phyloP scores from a whole-genome alignment of 2,888 invertebrate genomes.

The Polydrusus cervinus region DNA sequence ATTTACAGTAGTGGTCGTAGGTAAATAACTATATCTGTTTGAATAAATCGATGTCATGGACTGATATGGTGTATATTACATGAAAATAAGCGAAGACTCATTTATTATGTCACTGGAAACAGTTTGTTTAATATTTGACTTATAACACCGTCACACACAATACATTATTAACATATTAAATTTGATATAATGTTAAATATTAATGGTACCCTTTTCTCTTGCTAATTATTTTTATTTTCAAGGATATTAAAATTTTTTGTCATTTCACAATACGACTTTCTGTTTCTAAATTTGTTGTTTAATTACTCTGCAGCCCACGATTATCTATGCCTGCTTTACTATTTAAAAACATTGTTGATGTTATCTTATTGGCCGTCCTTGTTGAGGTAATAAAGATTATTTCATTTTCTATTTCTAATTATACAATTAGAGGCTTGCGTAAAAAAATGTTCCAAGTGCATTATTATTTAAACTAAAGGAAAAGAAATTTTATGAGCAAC shows the following conservation, averaged over 20 bases:
- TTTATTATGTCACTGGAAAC: neutral
- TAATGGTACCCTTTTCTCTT: conserved; percentile 19
- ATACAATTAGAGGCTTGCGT: too few species aligned
- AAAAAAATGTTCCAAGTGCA: too few species aligned
- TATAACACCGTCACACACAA: neutral
- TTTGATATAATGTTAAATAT: conserved; percentile 3
- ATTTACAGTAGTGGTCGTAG: too few species aligned
- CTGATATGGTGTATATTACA: neutral
- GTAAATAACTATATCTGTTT: too few species aligned
- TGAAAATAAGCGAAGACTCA: neutral
- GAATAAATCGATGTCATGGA: neutral
- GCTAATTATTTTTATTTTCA: conserved; percentile 22
- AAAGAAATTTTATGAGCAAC: too few species aligned
- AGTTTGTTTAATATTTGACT: conserved; percentile 4
- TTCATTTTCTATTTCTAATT: neutral
- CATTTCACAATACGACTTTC: conserved; percentile 9
- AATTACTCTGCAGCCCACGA: conserved; percentile 9
- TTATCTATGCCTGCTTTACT: neutral
- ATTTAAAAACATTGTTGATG: neutral
- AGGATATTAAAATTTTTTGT: conserved; percentile 7
- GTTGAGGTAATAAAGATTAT: conserved; percentile 2
- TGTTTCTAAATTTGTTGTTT: neutral
- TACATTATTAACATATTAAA: conserved; percentile 13
- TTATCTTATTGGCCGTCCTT: conserved; percentile 15
- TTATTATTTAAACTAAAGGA: too few species aligned